Percentiles rank a stretch among this genome's conserved stretches.
phyloP scores from a whole-genome alignment of 37 sponge, comb jelly and placozoan species.

The Chondrilla cf. caribensis region DNA sequence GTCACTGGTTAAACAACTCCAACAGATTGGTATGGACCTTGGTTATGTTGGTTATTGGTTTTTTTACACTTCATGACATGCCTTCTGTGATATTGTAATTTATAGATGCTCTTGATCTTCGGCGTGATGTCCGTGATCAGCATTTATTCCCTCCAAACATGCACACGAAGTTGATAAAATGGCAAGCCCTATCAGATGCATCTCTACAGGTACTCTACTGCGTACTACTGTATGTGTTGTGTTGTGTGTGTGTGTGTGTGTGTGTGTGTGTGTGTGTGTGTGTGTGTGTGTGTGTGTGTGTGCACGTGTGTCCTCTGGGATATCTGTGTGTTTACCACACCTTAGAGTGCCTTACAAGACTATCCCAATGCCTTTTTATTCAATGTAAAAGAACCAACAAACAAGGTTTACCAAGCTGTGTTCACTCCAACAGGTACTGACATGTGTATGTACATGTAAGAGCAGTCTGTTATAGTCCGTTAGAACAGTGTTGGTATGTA shows the following conservation, averaged over 20 bases:
- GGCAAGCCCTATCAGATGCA: background rate
- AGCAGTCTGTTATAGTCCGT: too few species aligned
- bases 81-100: too few species aligned
- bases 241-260: too few species aligned
- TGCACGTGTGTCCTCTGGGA: background rate
- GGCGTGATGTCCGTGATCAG: background rate
- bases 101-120: too few species aligned
- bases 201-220: too few species aligned
- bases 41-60: too few species aligned
- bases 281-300: constrained; percentile 10
- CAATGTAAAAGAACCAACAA: background rate
- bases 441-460: too few species aligned
- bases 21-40: constrained; percentile 17
- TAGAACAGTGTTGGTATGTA: too few species aligned
- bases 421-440: too few species aligned
- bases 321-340: background rate
- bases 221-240: too few species aligned
- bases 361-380: background rate
- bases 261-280: background rate
- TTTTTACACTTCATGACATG: too few species aligned
- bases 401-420: too few species aligned
- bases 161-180: background rate
- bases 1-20: constrained; percentile 33
- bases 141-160: background rate
- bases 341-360: background rate